phyloP scores from a whole-genome alignment of 2,888 invertebrate species.

The Odontothrips loti region DNA sequence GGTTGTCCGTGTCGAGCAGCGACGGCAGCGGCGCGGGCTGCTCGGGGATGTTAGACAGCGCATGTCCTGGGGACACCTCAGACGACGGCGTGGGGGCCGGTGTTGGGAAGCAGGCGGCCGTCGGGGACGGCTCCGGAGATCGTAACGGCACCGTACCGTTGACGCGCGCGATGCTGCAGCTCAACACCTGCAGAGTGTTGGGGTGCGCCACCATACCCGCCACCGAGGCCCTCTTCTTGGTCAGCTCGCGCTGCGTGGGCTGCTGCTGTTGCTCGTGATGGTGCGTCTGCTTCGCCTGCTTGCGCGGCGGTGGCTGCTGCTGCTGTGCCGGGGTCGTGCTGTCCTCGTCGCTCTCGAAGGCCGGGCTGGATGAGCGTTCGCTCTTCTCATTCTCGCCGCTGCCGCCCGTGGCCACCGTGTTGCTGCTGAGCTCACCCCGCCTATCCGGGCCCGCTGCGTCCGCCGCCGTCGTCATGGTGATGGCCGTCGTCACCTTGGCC shows the following conservation, averaged over 20 bases:
- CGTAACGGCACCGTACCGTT: conserved; percentile 46
- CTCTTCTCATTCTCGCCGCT: conserved; percentile 60
- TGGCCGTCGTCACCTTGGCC: conserved; percentile 55
- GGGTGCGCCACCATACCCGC: conserved; percentile 67
- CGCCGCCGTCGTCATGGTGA: conserved; percentile 33
- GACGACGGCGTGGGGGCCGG: conserved; percentile 38
- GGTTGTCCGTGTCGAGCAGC: conserved; percentile 59
- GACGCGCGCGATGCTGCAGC: conserved; percentile 45
- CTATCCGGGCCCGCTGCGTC: conserved; percentile 44
- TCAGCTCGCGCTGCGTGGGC: conserved; percentile 41
- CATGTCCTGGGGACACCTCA: conserved; percentile 32
- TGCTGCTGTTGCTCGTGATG: conserved; percentile 31
- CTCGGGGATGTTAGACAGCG: conserved; percentile 39
- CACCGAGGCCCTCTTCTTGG: conserved; percentile 61
- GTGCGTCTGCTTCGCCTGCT: conserved; percentile 27
- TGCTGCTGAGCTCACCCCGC: conserved; percentile 36
- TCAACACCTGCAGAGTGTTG: conserved; percentile 52
- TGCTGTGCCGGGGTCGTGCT: conserved; percentile 38
- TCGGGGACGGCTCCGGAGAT: conserved; percentile 41
- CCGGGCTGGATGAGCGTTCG: conserved; percentile 85
- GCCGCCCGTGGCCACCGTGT: conserved; percentile 17
- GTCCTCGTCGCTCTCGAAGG: conserved; percentile 93
- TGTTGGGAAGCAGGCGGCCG: conserved; percentile 47
- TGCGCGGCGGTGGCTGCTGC: conserved; percentile 41
- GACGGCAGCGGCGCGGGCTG: conserved; percentile 46